Base-by-base conservation (phyloP, 2,888 invertebrate species). In the Cerceris rybyensis region DNA sequence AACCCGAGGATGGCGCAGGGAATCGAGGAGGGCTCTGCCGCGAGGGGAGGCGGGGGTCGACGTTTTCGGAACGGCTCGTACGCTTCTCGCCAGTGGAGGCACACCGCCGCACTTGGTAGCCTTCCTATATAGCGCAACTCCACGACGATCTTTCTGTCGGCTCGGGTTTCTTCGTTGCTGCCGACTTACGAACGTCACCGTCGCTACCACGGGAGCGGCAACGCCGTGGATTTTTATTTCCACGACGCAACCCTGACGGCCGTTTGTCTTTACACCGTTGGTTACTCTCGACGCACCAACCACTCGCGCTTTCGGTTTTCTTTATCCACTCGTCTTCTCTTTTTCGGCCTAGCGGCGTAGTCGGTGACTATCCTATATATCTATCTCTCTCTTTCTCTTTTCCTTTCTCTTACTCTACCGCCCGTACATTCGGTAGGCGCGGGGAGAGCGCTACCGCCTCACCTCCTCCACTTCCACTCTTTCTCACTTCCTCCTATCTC, bases 41-140 rank as follows among this genome's bases (percentile, higher is more conserved):
- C 68, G 77, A 76, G 70, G 75, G 77, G 75, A 66, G 73, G 74
- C 74, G 72, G 81, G 66, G 77, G 79, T 75, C 86, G 81, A 91
- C 86, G 91, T 91, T 90, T 91, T 90, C 76, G 72, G 87, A 87
- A 90, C 72, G 90, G 90, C 63, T 86, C 85, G 87, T 90, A 87
- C 66, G 54, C 55, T 2, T 50, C 46, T 65, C 71, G 71, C 67
- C 72, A 73, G 77, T 71, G 80, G 73, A 78, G 73, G 76, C 75
- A 76, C 81, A 78, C 72, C 68, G 76, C 81, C 73, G 76, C 79
- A 75, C 83, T 82, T 69, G 78, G 68, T 73, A 72, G 71, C 75
- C 67, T 77, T 81, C 70, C 74, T 81, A 75, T 81, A 69, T 71
- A 70, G 54, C 55, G 68, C 60, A 65, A 73, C 60, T 80, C 55